Evolutionary conservation across 1,140 invertebrate genomes (phyloP).

Genomic region (Listronotus oregonensis): DNA sequence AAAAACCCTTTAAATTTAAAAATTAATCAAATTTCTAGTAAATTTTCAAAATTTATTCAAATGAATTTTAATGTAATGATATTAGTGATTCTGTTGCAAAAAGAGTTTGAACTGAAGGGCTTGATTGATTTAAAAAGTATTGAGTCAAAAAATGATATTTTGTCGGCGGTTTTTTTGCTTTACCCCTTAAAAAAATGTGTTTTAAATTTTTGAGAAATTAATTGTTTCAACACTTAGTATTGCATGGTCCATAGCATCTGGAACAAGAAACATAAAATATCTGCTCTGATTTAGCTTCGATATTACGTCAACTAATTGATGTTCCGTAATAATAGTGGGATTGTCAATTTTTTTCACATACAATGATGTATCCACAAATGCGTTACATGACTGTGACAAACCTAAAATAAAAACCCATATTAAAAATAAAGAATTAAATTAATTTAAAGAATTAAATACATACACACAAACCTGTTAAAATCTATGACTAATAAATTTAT

Average conservation of each 20-base stretch:
- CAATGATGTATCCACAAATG: constrained; percentile 41
- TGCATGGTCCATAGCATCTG: constrained; percentile 40
- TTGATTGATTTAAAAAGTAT: constrained; percentile 43
- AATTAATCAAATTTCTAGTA: constrained; percentile 22
- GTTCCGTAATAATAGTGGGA: constrained; percentile 31
- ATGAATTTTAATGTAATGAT: constrained; percentile 65
- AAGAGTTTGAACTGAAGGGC: constrained; percentile 45
- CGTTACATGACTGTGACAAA: constrained; percentile 42
- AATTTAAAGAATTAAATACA: too few relatives aligned
- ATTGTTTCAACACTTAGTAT: constrained; percentile 36
- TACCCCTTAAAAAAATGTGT: constrained; percentile 52
- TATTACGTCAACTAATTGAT: constrained; percentile 24
- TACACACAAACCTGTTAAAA: too few relatives aligned
- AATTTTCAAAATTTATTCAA: constrained; percentile 50
- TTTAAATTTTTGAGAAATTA: constrained; percentile 37
- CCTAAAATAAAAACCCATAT: constrained; percentile 36
- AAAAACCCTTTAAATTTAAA: constrained; percentile 27
- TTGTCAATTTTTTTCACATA: constrained; percentile 36
- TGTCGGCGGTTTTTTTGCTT: constrained; percentile 56
- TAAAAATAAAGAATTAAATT: too few relatives aligned
- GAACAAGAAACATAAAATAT: constrained; percentile 58
- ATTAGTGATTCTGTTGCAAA: constrained; percentile 60
- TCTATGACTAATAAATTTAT: too few relatives aligned
- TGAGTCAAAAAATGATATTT: constrained; percentile 53
- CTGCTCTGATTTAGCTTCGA: constrained; percentile 24